These are phyloP conservation scores for Bombylius discolor DNA, from an alignment of 2,888 invertebrate genomes.

Conservation along the genomic window DNA sequence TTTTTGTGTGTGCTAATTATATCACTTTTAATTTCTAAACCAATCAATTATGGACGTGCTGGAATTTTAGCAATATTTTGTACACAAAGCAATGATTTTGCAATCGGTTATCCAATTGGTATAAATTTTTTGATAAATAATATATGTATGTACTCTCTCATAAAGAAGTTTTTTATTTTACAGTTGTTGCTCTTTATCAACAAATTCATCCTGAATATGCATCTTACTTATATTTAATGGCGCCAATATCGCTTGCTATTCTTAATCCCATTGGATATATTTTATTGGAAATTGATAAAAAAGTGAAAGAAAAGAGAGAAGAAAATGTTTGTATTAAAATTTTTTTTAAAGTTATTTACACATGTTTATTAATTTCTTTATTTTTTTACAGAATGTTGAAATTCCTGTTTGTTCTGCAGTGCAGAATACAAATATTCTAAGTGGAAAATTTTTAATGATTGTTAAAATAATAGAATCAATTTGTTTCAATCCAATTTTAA, in stretches of 20 bases:
- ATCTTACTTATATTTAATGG: conserved; percentile 81
- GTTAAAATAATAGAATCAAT: conserved; percentile 53
- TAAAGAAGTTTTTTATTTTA: conserved; percentile 17
- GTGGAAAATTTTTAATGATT: conserved; percentile 25
- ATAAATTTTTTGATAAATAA: conserved; percentile 34
- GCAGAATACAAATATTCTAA: conserved; percentile 24
- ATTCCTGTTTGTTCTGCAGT: conserved; percentile 27
- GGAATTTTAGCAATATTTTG: conserved; percentile 90
- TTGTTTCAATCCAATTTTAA: conserved; percentile 73
- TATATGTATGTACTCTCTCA: conserved; percentile 15
- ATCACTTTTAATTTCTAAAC: conserved; percentile 65
- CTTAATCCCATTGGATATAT: conserved; percentile 86
- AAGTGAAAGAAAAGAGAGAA: conserved; percentile 25
- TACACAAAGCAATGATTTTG: conserved; percentile 96
- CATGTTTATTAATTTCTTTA: not conserved
- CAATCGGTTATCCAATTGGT: conserved; percentile 88
- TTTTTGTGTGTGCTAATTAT: conserved; percentile 68
- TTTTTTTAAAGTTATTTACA: not conserved
- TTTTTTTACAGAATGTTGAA: conserved; percentile 13
- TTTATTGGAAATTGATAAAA: conserved; percentile 63
- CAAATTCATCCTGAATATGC: conserved; percentile 81
- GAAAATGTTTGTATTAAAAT: conserved; percentile 20
- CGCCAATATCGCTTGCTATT: conserved; percentile 84
- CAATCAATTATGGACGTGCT: conserved; percentile 68
- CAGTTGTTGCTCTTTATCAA: conserved; percentile 74